Evolutionary conservation across 1,140 invertebrate species (phyloP), one percentile per base, ranked within the genome.

Genomic region (Matsumurasca onukii): DNA sequence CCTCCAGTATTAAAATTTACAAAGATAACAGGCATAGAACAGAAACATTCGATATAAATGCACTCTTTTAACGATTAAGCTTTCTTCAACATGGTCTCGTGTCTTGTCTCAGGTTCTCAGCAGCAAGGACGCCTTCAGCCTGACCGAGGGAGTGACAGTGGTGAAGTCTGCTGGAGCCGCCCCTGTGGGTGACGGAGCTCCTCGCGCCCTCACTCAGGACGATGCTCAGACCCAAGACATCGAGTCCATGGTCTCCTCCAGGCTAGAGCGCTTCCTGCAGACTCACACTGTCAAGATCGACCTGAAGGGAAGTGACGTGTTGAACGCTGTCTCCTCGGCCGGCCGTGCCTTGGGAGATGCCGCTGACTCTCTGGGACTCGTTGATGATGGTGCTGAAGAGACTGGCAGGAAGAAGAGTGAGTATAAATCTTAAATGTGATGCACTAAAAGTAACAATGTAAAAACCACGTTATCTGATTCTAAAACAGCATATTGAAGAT

Each of bases 271-370:
- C 57, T 94, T 92, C 79, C 79, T 94, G 31, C 86, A 86, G 74
- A 87, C 89, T 0, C 91, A 92, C 79, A 88, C 90, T 24, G 80
- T 94, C 62, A 90, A 91, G 76, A 85, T 94, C n/a, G 90, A 94
- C 79, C 82, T 94, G 52, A 92, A 92, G 79, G 91, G 91, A 27
- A 85, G 85, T 64, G 91, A 94, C 74, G 89, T 93, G n/a, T 83
- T 92, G 1, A 89, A 89, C 67, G 87, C 89, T 1, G 89, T 92
- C 29, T 86, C 87, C 61, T 88, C 88, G 30, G 88, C 86, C n/a
- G 91, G 90, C 12, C 84, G 91, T 48, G 89, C 89, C 52, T 80
- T 93, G 27, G 87, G 88, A 73, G 90, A 92, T 73, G 84, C 85
- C 52, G 86, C 86, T 69, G 86, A 91, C 62, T 84, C 83, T 34